Percentiles rank a stretch among this genome's conserved stretches.
Evolutionary conservation across 2,888 invertebrate genomes (phyloP).

Genomic region (Platycheirus rosarum): DNA sequence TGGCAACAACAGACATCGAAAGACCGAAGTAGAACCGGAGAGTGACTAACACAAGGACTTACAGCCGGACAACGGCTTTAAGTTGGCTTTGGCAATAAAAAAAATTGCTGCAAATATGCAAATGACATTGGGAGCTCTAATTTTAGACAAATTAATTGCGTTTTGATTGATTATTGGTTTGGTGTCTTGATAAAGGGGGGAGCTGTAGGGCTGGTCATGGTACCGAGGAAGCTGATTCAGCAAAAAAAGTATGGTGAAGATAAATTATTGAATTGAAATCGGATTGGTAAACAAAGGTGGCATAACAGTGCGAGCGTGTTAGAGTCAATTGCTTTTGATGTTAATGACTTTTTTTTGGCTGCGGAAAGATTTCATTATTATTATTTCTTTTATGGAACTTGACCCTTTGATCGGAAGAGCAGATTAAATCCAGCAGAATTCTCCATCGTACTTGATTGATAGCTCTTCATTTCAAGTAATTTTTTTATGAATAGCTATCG

Average conservation of each 20-base stretch:
- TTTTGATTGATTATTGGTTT: slow-evolving; percentile 22
- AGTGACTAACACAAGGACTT: slow-evolving; percentile 47
- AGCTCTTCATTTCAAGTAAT: neutral
- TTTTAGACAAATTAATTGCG: slow-evolving; percentile 38
- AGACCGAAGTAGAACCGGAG: slow-evolving; percentile 2
- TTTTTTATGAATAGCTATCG: too few relatives aligned
- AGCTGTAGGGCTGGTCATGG: neutral
- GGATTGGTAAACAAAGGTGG: slow-evolving; percentile 21
- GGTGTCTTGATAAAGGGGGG: neutral
- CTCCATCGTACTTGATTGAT: neutral
- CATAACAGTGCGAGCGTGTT: slow-evolving; percentile 3
- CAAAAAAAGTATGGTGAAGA: neutral
- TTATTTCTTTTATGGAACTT: slow-evolving; percentile 1
- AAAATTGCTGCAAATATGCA: slow-evolving; percentile 15
- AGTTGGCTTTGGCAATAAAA: slow-evolving; percentile 2
- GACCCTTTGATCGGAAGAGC: neutral
- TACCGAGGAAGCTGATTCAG: neutral
- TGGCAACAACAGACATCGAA: slow-evolving; percentile 4
- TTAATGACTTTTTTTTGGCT: slow-evolving; percentile 20
- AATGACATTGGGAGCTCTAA: slow-evolving; percentile 38
- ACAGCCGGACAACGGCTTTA: neutral
- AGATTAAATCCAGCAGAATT: neutral
- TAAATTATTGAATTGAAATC: slow-evolving; percentile 9
- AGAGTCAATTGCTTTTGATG: slow-evolving; percentile 15
- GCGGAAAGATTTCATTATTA: neutral